Evolutionary conservation across 2,888 invertebrate genomes (phyloP), one percentile per base, ranked within the genome.

Genomic region (Lasioglossum lativentre): DNA sequence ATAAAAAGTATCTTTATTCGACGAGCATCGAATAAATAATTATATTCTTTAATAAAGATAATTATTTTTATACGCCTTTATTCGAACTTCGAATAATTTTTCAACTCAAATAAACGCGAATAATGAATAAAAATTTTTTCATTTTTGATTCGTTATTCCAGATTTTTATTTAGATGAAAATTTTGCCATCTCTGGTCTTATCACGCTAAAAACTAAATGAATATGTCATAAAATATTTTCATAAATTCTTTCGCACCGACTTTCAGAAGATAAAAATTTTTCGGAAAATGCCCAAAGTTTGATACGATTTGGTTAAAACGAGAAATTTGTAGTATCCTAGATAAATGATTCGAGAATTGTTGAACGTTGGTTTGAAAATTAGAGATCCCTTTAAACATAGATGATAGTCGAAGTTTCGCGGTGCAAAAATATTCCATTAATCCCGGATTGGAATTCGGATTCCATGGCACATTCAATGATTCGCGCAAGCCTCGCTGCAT

Each of bases 311-410:
- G 52, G 23, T 23, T 10, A 2, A n/a, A 56, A 56, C 12, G n/a
- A 56, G 1, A 4, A 12, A 56, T 56, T 56, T 4, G 10, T 10
- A n/a, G n/a, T 0, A 1, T n/a, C 10, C 19, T 23, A 2, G 8
- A 23, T 10, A 52, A 52, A 12, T 12, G 52, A 12, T 4, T n/a
- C n/a, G 10, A 12, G 8, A 12, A 56, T 10, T 56, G 8, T 56
- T n/a, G 1, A n/a, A n/a, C 0, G n/a, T n/a, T 0, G n/a, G 4
- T n/a, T n/a, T 0, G 12, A 56, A 4, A 12, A 12, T 56, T 56
- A 3, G 3, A n/a, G 8, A 56, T 52, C n/a, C 10, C n/a, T 52
- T 52, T 10, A 3, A 10, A 52, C 23, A 2, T 23, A 8, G 23
- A 52, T 5, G 16, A 16, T 19, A 23, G 8, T 56, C 27, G 5